A percentile compares a stretch with the other conserved stretches of the same genome.
Conservation (phyloP, 2,888 invertebrate genomes). For the Tridacna crocea region DNA sequence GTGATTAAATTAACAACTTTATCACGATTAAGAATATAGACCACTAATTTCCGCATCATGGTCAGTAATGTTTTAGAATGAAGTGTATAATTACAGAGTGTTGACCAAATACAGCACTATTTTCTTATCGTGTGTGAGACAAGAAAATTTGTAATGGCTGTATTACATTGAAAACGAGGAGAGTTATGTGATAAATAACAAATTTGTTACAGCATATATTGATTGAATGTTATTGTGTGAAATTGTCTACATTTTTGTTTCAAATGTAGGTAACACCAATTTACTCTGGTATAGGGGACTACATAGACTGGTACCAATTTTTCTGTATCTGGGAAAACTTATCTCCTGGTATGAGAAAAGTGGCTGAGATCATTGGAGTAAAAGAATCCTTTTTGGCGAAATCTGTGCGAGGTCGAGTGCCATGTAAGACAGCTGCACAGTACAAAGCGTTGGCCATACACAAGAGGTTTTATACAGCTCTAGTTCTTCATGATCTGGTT, state of each 20-base stretch:
- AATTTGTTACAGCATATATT: too few relatives aligned
- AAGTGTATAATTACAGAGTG: too few relatives aligned
- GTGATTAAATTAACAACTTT: too few relatives aligned
- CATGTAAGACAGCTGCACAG: constrained; percentile 72
- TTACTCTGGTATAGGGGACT: constrained; percentile 90
- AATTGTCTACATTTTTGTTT: background rate
- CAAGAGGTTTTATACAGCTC: constrained; percentile 87
- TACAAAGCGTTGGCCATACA: constrained; percentile 76
- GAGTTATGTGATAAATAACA: too few relatives aligned
- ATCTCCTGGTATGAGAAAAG: constrained; percentile 91
- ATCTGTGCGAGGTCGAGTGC: constrained; percentile 85
- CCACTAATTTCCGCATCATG: too few relatives aligned
- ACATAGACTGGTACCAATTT: constrained; percentile 88
- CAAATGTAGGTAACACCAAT: constrained; percentile 90
- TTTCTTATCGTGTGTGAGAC: too few relatives aligned
- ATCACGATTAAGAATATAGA: too few relatives aligned
- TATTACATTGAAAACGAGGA: too few relatives aligned
- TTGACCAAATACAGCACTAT: too few relatives aligned
- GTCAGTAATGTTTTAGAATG: too few relatives aligned
- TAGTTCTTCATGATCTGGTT: constrained; percentile 96
- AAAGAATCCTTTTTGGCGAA: constrained; percentile 91
- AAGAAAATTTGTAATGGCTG: too few relatives aligned
- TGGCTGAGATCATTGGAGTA: constrained; percentile 94
- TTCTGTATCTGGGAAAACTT: constrained; percentile 93
- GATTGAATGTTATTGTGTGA: too few relatives aligned